Evolutionary conservation across 2,797 vertebrate species (phyloP).

Genomic region (Sebastes vulpes): DNA sequence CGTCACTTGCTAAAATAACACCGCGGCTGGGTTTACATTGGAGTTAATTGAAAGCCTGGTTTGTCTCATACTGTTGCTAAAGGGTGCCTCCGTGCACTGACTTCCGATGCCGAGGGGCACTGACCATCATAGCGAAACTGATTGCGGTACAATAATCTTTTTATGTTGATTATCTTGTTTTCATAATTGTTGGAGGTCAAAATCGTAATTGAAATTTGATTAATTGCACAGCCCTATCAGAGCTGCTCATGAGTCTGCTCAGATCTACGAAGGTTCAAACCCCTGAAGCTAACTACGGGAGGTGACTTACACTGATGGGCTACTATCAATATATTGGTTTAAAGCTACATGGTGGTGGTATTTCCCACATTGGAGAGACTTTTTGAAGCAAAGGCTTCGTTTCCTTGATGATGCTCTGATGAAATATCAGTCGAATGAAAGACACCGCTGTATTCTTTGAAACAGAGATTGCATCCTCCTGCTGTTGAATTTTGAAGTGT

Average conservation of each 20-base stretch:
- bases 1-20: too few relatives aligned
- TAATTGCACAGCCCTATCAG: too few relatives aligned
- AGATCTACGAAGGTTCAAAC: background rate
- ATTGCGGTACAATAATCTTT: background rate
- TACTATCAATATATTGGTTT: background rate
- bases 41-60: too few relatives aligned
- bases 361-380: background rate
- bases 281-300: background rate
- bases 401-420: conserved; percentile 5
- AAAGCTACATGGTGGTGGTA: background rate
- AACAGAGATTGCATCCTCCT: conserved; percentile 10
- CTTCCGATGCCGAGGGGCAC: too few relatives aligned
- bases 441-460: background rate
- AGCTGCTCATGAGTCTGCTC: too few relatives aligned
- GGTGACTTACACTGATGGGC: background rate
- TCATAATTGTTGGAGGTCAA: too few relatives aligned
- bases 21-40: too few relatives aligned
- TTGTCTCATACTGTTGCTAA: too few relatives aligned
- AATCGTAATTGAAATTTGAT: too few relatives aligned
- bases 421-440: conserved; percentile 31
- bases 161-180: background rate
- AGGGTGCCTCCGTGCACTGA: accelerated
- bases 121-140: too few relatives aligned
- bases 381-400: background rate
- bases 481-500: conserved; percentile 2